These are phyloP conservation scores for Pholis gunnellus DNA, from an alignment of 2,113 vertebrate genomes.

Conservation along the genomic window DNA sequence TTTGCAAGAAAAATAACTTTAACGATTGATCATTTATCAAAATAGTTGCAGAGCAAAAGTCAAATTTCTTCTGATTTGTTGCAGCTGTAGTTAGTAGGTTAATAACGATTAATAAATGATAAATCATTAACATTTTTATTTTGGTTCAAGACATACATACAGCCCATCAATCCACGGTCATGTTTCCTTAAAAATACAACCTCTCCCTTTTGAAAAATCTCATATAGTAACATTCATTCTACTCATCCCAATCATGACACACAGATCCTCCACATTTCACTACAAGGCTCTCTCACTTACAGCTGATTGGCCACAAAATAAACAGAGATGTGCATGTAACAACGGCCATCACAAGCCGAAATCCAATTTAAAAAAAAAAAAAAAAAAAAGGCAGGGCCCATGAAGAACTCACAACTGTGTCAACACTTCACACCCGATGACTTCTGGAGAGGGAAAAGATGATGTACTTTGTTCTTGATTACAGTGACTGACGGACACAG, in stretches of 20 bases:
- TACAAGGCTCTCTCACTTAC: conserved; percentile 18
- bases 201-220: conserved; percentile 16
- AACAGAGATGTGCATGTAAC: conserved; percentile 48
- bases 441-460: background rate
- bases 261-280: conserved; percentile 17
- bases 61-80: background rate
- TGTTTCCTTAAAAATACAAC: conserved; percentile 9
- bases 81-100: background rate
- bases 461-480: conserved; percentile 20
- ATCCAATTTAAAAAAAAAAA: conserved; percentile 6
- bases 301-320: conserved; percentile 45
- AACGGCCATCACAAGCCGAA: conserved; percentile 49
- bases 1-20: background rate
- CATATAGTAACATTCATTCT: conserved; percentile 22
- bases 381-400: conserved; percentile 52
- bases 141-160: conserved; percentile 50
- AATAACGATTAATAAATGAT: conserved; percentile 22
- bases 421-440: conserved; percentile 19
- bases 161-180: conserved; percentile 2
- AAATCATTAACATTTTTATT: conserved; percentile 34
- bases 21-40: background rate
- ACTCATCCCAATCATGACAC: conserved; percentile 15
- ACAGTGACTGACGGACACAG: conserved; percentile 42
- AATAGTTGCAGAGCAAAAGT: background rate
- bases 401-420: conserved; percentile 35